phyloP scores from a whole-genome alignment of 2,888 invertebrate genomes.

The Heliothis peltigera region DNA sequence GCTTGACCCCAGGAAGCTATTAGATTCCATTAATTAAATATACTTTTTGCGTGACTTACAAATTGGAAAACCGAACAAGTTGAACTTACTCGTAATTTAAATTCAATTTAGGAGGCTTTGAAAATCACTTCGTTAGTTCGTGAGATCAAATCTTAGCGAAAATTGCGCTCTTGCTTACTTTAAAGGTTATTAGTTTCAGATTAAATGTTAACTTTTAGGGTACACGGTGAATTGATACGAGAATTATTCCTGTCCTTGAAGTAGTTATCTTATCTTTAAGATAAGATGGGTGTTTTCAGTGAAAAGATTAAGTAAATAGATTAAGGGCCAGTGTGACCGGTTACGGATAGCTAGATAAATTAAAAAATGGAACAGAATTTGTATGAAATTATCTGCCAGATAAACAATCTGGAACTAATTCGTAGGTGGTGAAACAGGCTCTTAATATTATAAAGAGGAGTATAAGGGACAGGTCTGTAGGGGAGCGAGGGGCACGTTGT shows the following conservation, averaged over 20 bases:
- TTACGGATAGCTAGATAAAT: too few species aligned
- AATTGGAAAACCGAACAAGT: conserved; percentile 29
- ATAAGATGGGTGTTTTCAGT: not conserved
- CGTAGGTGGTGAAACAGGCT: too few species aligned
- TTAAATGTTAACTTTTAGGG: conserved; percentile 20
- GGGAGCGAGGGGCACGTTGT: too few species aligned
- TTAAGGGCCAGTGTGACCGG: too few species aligned
- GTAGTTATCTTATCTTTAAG: too few species aligned
- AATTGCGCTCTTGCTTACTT: conserved; percentile 23
- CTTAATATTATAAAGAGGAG: too few species aligned
- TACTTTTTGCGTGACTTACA: conserved; percentile 34
- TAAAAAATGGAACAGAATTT: too few species aligned
- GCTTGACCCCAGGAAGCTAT: conserved; percentile 10
- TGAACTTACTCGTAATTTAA: conserved; percentile 41
- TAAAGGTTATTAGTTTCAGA: conserved; percentile 10
- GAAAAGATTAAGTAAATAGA: too few species aligned
- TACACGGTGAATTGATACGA: not conserved
- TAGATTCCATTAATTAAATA: conserved; percentile 27
- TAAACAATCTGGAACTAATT: too few species aligned
- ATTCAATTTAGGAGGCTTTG: conserved; percentile 47
- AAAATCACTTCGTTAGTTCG: conserved; percentile 44
- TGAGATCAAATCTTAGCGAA: conserved; percentile 41
- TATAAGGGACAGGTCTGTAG: too few species aligned
- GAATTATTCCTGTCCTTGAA: not conserved
- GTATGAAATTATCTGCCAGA: too few species aligned